phyloP scores from a whole-genome alignment of 53 echinoderm and acorn worm species.

The Mesocentrotus franciscanus region DNA sequence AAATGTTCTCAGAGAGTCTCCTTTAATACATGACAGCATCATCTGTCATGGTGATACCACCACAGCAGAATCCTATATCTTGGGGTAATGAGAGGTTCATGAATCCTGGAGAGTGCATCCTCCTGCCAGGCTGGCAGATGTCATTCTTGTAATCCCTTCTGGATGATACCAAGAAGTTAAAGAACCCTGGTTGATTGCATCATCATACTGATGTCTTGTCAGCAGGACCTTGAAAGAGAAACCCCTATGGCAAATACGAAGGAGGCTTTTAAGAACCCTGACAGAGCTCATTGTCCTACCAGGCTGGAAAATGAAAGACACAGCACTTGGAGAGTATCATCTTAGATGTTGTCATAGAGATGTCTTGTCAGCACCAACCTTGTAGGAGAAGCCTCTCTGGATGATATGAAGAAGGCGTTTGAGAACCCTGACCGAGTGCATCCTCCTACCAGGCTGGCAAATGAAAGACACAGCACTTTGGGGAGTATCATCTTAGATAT shows the following conservation, averaged over 20 bases:
- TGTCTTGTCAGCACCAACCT: slow-evolving; percentile 43
- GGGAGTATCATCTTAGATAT: slow-evolving; percentile 61
- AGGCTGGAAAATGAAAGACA: slow-evolving; percentile 71
- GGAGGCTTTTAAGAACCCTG: slow-evolving; percentile 63
- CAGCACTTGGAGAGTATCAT: slow-evolving; percentile 55
- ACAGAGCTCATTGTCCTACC: slow-evolving; percentile 68
- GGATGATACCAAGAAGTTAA: slow-evolving; percentile 61
- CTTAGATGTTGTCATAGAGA: not conserved
- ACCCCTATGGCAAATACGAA: slow-evolving; percentile 55
- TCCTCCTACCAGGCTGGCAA: slow-evolving; percentile 70
- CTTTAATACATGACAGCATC: not conserved
- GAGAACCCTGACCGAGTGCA: slow-evolving; percentile 67
- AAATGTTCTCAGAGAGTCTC: not conserved
- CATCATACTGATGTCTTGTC: not conserved
- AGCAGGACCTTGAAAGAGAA: slow-evolving; percentile 57
- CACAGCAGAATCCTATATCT: slow-evolving; percentile 30
- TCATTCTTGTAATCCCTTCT: slow-evolving; percentile 42
- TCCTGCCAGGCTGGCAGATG: slow-evolving; percentile 61
- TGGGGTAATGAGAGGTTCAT: slow-evolving; percentile 51
- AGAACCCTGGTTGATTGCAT: slow-evolving; percentile 64
- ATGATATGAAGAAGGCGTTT: slow-evolving; percentile 65
- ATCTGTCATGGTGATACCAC: not conserved
- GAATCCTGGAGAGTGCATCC: slow-evolving; percentile 66
- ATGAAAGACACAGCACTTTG: slow-evolving; percentile 80
- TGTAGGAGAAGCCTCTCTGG: slow-evolving; percentile 64